A percentile compares a stretch with the other conserved stretches of the same genome.
Conservation (phyloP, 2,797 vertebrate genomes). For the Tarsius wallacei region DNA sequence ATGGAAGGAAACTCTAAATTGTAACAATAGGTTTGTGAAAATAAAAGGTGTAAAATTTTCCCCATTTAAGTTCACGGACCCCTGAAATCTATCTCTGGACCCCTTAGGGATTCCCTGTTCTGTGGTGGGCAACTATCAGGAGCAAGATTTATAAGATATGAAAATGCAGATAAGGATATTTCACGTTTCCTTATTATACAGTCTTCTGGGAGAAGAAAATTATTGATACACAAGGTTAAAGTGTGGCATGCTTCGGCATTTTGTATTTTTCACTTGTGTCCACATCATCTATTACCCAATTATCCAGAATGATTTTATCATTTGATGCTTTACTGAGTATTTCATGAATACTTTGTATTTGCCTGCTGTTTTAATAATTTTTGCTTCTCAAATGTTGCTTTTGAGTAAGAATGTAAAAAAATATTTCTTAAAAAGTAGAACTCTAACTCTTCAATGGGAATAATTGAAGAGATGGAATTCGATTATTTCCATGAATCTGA, state of each 20-base stretch:
- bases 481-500: not conserved
- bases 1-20: not conserved
- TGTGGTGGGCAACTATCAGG: not conserved
- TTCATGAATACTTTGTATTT: constrained; percentile 26
- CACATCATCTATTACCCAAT: not conserved
- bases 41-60: not conserved
- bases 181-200: not conserved
- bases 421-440: not conserved
- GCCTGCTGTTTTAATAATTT: not conserved
- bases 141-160: not conserved
- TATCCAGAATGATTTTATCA: not conserved
- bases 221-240: not conserved
- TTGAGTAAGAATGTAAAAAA: constrained; percentile 33
- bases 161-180: constrained; percentile 25
- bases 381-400: constrained; percentile 29
- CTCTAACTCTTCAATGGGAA: not conserved
- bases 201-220: not conserved
- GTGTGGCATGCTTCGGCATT: not conserved
- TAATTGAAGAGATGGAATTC: not conserved
- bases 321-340: constrained; percentile 13
- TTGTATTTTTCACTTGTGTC: not conserved
- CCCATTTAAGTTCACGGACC: not conserved
- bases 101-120: not conserved
- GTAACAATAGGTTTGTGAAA: not conserved
- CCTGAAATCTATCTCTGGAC: not conserved